Conservation (phyloP, 2,797 vertebrate genomes). For the Acrocephalus scirpaceus region DNA sequence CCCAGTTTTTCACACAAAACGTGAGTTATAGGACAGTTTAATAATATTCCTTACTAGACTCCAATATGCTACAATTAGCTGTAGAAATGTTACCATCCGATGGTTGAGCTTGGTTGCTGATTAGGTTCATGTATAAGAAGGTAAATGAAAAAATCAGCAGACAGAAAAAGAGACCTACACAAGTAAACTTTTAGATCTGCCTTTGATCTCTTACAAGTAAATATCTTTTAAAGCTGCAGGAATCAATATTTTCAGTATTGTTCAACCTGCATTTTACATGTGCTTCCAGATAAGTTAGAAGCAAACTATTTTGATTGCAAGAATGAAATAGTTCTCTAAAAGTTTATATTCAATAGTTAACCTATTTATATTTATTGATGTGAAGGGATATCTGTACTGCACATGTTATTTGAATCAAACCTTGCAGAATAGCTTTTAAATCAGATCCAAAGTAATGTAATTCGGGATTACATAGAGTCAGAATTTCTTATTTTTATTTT, state of each 20-base stretch:
- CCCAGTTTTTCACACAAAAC: slow-evolving; percentile 44
- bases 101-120: not conserved
- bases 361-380: slow-evolving; percentile 39
- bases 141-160: slow-evolving; percentile 14
- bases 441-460: slow-evolving; percentile 36
- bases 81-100: slow-evolving; percentile 37
- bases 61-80: slow-evolving; percentile 2
- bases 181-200: not conserved
- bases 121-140: not conserved
- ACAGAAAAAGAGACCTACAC: not conserved
- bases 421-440: slow-evolving; percentile 13
- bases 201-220: slow-evolving; percentile 38
- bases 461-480: not conserved
- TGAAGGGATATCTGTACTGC: slow-evolving; percentile 32
- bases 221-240: slow-evolving; percentile 29
- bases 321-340: slow-evolving; percentile 46
- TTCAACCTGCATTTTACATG: not conserved
- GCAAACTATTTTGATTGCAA: slow-evolving; percentile 36
- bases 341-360: slow-evolving; percentile 50
- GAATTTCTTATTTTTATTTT: slow-evolving; percentile 43
- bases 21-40: slow-evolving; percentile 64
- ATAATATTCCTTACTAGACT: slow-evolving; percentile 47
- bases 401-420: slow-evolving; percentile 50
- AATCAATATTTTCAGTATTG: not conserved
- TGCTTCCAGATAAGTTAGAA: slow-evolving; percentile 5